These are phyloP conservation scores for Oikopleura dioica DNA, from an alignment of 23 tunicate genomes.

Conservation along the genomic window DNA sequence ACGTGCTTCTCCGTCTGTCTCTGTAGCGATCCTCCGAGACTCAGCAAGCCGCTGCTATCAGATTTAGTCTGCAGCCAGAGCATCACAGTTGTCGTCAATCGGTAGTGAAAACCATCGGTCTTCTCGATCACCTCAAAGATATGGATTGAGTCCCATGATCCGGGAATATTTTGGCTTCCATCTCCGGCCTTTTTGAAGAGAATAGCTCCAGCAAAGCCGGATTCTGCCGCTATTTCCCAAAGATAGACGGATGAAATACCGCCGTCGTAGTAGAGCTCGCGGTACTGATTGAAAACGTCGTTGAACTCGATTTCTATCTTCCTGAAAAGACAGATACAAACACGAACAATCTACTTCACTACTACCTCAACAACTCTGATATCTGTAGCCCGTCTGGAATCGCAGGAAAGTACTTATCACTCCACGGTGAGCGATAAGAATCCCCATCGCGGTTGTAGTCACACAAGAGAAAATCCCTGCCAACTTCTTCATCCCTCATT, in stretches of 20 bases:
- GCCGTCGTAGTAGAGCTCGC: conserved; percentile 48
- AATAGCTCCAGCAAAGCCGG: conserved; percentile 95
- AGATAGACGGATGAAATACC: conserved; percentile 88
- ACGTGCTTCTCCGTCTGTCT: conserved; percentile 18
- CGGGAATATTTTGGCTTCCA: conserved; percentile 29
- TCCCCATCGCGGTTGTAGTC: conserved; percentile 14
- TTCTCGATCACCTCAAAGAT: conserved; percentile 26
- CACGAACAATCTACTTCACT: too few species aligned
- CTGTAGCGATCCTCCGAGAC: conserved; percentile 73
- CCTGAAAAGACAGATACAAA: too few species aligned
- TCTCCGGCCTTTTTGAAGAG: conserved; percentile 90
- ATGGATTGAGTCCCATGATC: conserved; percentile 10
- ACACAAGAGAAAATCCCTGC: not conserved
- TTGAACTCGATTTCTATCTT: conserved; percentile 2
- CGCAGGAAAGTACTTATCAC: conserved; percentile 42
- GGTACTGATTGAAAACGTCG: not conserved
- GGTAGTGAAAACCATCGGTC: conserved; percentile 39
- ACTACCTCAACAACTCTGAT: not conserved
- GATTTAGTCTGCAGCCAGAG: conserved; percentile 89
- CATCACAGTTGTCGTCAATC: conserved; percentile 86
- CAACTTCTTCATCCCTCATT: conserved; percentile 21
- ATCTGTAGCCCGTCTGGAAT: not conserved
- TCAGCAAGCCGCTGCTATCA: conserved; percentile 82
- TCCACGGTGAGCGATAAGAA: conserved; percentile 45
- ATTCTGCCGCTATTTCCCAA: conserved; percentile 61